Percentiles rank a stretch among this genome's conserved stretches.
Evolutionary conservation across 2,888 invertebrate genomes (phyloP).

Genomic region (Elysia crispata): DNA sequence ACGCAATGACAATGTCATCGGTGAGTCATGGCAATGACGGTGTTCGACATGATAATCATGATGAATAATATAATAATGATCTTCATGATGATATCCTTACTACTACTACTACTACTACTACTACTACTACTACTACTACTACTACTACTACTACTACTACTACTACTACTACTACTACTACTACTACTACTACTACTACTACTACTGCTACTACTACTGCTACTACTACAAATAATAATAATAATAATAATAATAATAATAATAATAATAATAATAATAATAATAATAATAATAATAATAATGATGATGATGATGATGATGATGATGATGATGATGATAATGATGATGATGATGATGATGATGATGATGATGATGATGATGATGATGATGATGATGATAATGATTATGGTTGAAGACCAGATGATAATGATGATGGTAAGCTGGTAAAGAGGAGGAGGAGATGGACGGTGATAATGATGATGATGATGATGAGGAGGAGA

Average conservation of each 20-base stretch:
- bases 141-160: slow-evolving; percentile 39
- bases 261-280: background rate
- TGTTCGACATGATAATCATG: too few relatives aligned
- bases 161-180: slow-evolving; percentile 37
- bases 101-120: slow-evolving; percentile 34
- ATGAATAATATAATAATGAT: background rate
- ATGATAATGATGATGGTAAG: too few relatives aligned
- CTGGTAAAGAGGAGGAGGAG: too few relatives aligned
- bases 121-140: slow-evolving; percentile 39
- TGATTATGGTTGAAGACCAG: too few relatives aligned
- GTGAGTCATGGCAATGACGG: too few relatives aligned
- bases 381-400: too few relatives aligned
- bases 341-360: slow-evolving; percentile 26
- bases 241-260: too few relatives aligned
- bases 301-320: slow-evolving; percentile 11
- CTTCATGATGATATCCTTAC: background rate
- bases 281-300: slow-evolving; percentile 11
- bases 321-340: slow-evolving; percentile 26
- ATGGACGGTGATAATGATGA: too few relatives aligned
- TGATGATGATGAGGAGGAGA: too few relatives aligned
- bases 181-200: slow-evolving; percentile 37
- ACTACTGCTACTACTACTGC: slow-evolving; percentile 35
- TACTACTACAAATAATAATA: too few relatives aligned
- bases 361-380: too few relatives aligned
- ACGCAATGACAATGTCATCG: too few relatives aligned